Conservation (phyloP, 2,113 vertebrate species). For the Copsychus sechellarum region DNA sequence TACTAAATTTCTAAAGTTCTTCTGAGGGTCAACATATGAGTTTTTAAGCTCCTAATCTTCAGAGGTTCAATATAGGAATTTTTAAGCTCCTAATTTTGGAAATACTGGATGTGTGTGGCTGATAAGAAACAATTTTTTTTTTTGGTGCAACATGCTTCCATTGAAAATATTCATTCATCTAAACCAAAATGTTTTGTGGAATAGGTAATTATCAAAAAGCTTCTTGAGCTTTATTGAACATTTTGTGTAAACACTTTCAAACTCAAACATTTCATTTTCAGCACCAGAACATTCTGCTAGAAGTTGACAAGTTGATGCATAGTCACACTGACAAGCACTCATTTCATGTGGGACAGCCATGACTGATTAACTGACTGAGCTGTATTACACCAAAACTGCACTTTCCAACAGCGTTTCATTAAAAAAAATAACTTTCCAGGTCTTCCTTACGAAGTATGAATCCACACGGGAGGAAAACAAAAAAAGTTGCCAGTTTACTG, state of each 20-base stretch:
- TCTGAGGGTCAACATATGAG: neutral
- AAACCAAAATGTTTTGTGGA: neutral
- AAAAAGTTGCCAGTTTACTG: neutral
- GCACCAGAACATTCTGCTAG: neutral
- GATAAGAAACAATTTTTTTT: neutral
- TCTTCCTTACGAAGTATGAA: neutral
- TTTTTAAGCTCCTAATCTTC: neutral
- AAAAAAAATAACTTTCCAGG: neutral
- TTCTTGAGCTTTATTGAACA: neutral
- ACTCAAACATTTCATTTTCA: neutral
- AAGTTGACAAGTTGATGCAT: neutral
- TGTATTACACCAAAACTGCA: neutral
- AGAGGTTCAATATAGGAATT: neutral
- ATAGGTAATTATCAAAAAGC: neutral
- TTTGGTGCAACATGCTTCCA: neutral
- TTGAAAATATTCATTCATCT: conserved; percentile 2
- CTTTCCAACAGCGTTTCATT: neutral
- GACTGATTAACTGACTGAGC: neutral
- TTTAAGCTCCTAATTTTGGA: neutral
- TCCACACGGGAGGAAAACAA: neutral
- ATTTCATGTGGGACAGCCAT: neutral
- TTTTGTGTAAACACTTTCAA: neutral
- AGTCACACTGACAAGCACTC: neutral
- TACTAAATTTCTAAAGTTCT: neutral
- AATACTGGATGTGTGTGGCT: neutral